Evolutionary conservation across 1,140 invertebrate genomes (phyloP).

Genomic region (Drosophila parabipectinata): DNA sequence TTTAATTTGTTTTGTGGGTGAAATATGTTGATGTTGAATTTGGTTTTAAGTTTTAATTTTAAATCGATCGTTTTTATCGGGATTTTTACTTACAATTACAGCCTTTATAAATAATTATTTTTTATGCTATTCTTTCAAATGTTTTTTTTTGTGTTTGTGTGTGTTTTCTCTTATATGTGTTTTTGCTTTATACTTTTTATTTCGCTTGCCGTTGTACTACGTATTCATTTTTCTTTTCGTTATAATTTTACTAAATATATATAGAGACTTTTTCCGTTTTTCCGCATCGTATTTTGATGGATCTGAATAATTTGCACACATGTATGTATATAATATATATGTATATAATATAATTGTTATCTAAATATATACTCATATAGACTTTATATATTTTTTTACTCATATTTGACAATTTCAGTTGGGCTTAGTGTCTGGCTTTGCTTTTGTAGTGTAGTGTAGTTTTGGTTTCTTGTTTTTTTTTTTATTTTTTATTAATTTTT

Average conservation of each 20-base stretch:
- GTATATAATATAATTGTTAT: slow-evolving; percentile 75
- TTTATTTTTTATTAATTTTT: slow-evolving; percentile 13
- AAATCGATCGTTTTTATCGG: slow-evolving; percentile 56
- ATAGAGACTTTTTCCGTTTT: slow-evolving; percentile 54
- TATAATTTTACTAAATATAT: slow-evolving; percentile 79
- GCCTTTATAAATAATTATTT: slow-evolving; percentile 84
- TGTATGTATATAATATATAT: slow-evolving; percentile 68
- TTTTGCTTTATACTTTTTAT: slow-evolving; percentile 79
- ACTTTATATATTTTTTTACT: slow-evolving; percentile 55
- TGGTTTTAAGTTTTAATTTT: slow-evolving; percentile 44
- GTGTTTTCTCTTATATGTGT: slow-evolving; percentile 49
- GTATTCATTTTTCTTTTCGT: slow-evolving; percentile 69
- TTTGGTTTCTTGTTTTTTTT: slow-evolving; percentile 31
- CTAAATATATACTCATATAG: slow-evolving; percentile 81
- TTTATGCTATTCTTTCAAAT: slow-evolving; percentile 46
- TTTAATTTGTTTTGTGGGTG: slow-evolving; percentile 74
- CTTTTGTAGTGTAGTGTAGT: slow-evolving; percentile 72
- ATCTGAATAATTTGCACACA: slow-evolving; percentile 81
- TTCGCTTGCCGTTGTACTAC: slow-evolving; percentile 80
- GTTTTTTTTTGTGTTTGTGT: slow-evolving; percentile 6
- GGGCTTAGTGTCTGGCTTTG: slow-evolving; percentile 79
- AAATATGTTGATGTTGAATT: slow-evolving; percentile 73
- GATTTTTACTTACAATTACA: slow-evolving; percentile 83
- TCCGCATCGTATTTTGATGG: slow-evolving; percentile 58
- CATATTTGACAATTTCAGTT: slow-evolving; percentile 82